phyloP scores from a whole-genome alignment of 2,888 invertebrate genomes.

The Protonemura montana region DNA sequence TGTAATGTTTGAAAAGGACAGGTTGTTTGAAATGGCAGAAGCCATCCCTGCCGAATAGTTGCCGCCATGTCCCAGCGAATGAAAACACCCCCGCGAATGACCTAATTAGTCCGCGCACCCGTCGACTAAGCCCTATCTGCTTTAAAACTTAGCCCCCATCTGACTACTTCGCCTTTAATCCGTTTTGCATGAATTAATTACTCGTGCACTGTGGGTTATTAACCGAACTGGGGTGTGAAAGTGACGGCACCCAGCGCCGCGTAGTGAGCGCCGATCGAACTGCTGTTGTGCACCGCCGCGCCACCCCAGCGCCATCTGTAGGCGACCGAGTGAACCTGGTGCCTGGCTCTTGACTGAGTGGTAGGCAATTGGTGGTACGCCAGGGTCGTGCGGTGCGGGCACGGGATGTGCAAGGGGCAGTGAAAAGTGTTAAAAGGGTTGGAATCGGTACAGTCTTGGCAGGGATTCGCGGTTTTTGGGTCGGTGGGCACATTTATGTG shows the following conservation, averaged over 20 bases:
- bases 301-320: constrained; percentile 21
- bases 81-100: background rate
- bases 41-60: too few relatives aligned
- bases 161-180: constrained; percentile 5
- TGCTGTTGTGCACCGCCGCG: background rate
- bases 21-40: too few relatives aligned
- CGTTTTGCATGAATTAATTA: constrained; percentile 1
- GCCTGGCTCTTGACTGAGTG: background rate
- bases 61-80: too few relatives aligned
- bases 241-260: constrained; percentile 41
- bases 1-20: too few relatives aligned
- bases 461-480: too few relatives aligned
- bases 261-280: background rate
- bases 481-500: too few relatives aligned
- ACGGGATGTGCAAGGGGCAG: background rate
- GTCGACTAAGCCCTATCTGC: background rate
- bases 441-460: background rate
- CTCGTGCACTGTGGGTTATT: background rate
- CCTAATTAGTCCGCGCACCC: background rate
- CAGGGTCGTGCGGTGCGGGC: background rate
- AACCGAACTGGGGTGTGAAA: background rate
- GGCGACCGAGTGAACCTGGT: background rate
- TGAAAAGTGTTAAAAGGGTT: background rate
- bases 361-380: background rate
- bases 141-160: background rate